phyloP scores from a whole-genome alignment of 2,888 invertebrate genomes.

The Hypena proboscidalis region DNA sequence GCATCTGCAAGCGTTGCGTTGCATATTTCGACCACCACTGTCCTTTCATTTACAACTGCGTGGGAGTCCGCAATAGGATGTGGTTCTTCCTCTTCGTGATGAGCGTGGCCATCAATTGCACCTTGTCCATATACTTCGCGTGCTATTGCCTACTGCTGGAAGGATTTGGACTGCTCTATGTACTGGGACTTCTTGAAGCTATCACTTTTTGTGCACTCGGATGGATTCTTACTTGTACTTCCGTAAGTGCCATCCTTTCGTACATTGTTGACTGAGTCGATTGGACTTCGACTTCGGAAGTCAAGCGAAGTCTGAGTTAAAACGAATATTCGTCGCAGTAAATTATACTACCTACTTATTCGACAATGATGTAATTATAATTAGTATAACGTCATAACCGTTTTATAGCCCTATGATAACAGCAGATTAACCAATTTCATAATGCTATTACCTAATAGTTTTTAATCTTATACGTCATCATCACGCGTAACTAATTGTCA shows the following conservation, averaged over 20 bases:
- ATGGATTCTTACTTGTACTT: slow-evolving; percentile 94
- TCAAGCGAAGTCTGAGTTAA: no score
- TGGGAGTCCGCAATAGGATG: slow-evolving; percentile 95
- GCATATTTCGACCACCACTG: slow-evolving; percentile 97
- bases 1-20: slow-evolving; percentile 95
- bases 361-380: no score
- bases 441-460: no score
- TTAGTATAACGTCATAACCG: no score
- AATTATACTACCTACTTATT: no score
- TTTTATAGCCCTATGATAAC: no score
- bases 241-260: slow-evolving; percentile 86
- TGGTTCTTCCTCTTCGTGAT: slow-evolving; percentile 97
- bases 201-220: slow-evolving; percentile 94
- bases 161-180: slow-evolving; percentile 93
- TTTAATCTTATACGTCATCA: no score
- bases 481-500: no score
- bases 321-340: no score
- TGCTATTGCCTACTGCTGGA: slow-evolving; percentile 94
- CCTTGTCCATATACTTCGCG: slow-evolving; percentile 94
- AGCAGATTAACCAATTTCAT: no score
- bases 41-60: slow-evolving; percentile 97
- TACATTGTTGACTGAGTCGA: no score
- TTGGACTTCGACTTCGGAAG: no score
- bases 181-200: slow-evolving; percentile 93
- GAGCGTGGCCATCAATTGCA: slow-evolving; percentile 94